phyloP scores from a whole-genome alignment of 64 coral and sea anemone genomes.

The Porites australiensis region DNA sequence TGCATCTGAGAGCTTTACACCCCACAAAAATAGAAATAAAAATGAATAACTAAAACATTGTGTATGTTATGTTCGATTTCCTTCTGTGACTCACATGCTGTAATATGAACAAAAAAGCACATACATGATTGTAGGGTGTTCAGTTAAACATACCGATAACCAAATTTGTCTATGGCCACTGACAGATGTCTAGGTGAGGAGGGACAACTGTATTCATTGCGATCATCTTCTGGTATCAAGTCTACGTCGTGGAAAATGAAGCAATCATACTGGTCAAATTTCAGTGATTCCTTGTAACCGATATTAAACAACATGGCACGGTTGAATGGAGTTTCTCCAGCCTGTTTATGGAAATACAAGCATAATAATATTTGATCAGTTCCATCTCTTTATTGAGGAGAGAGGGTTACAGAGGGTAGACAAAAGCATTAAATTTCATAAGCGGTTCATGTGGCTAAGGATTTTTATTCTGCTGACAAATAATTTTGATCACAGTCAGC shows the following conservation, averaged over 20 bases:
- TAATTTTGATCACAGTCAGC: too few species aligned
- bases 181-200: conserved; percentile 94
- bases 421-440: too few species aligned
- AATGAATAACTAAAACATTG: too few species aligned
- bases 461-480: too few species aligned
- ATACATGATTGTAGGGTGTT: too few species aligned
- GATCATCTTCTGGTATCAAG: conserved; percentile 96
- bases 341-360: conserved; percentile 41
- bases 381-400: neutral
- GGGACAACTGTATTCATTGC: conserved; percentile 90
- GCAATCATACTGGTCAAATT: conserved; percentile 93
- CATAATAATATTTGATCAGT: neutral
- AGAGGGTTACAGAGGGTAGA: neutral
- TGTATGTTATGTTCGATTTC: too few species aligned
- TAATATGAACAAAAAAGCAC: too few species aligned
- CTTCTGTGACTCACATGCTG: too few species aligned
- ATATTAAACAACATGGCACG: conserved; percentile 98
- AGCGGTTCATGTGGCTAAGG: too few species aligned
- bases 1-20: too few species aligned
- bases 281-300: conserved; percentile 94
- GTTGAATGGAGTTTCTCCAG: conserved; percentile 86
- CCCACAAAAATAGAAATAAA: too few species aligned
- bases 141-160: conserved; percentile 89
- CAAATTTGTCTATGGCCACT: conserved; percentile 94
- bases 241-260: conserved; percentile 99